A percentile compares a stretch with the other conserved stretches of the same genome.
phyloP scores from a whole-genome alignment of 1,140 invertebrate genomes.

The Centruroides vittatus region DNA sequence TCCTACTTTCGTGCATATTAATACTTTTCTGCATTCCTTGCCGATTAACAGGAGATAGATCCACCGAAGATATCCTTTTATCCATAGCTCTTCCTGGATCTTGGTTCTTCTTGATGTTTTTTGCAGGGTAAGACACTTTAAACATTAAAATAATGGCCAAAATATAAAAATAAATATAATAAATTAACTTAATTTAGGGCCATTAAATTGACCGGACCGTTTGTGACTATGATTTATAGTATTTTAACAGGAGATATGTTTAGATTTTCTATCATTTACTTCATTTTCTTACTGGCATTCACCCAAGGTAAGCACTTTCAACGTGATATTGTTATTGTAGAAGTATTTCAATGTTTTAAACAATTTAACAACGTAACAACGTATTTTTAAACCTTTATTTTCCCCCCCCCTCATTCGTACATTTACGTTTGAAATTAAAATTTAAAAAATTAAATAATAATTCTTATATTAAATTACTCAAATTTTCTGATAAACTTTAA shows the following conservation, averaged over 20 bases:
- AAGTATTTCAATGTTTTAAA: neutral
- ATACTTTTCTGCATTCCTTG: slow-evolving; percentile 84
- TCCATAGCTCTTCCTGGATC: slow-evolving; percentile 82
- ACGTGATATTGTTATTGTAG: neutral
- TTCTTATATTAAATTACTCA: too few species aligned
- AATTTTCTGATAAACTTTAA: too few species aligned
- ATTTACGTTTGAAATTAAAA: too few species aligned
- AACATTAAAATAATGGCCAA: neutral
- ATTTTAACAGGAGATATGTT: slow-evolving; percentile 98
- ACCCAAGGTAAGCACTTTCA: slow-evolving; percentile 46
- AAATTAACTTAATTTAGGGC: slow-evolving; percentile 46
- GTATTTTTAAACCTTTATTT: neutral
- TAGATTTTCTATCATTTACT: slow-evolving; percentile 91
- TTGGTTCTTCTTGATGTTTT: slow-evolving; percentile 97
- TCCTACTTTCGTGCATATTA: slow-evolving; percentile 81
- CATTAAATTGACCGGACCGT: slow-evolving; percentile 82
- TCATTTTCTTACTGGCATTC: slow-evolving; percentile 83
- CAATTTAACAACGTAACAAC: neutral
- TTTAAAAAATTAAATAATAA: too few species aligned
- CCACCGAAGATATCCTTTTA: slow-evolving; percentile 78
- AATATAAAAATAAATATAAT: neutral
- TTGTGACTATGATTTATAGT: slow-evolving; percentile 96
- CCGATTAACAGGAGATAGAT: slow-evolving; percentile 49
- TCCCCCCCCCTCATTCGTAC: too few species aligned
- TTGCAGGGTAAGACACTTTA: slow-evolving; percentile 60